Conservation (phyloP, 2,113 vertebrate genomes). For the Actenoides lindsayi region DNA sequence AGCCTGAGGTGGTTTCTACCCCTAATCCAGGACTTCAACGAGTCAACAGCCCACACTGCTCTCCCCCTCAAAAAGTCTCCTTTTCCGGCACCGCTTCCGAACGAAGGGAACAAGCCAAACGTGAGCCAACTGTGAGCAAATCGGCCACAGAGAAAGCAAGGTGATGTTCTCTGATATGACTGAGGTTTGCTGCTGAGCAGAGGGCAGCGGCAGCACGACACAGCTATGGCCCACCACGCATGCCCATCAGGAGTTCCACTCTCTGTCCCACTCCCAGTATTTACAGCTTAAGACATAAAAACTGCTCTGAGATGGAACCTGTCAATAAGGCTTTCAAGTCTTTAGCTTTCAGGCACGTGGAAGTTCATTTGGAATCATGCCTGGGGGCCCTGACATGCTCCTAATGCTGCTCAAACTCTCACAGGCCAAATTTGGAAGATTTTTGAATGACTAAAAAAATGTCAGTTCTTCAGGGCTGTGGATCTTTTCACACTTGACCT, state of each 20-base stretch:
- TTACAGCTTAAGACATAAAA: background rate
- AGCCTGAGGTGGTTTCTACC: background rate
- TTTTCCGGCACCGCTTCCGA: background rate
- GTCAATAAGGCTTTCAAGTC: background rate
- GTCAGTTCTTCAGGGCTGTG: background rate
- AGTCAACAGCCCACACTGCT: background rate
- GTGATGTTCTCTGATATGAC: background rate
- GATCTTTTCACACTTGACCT: background rate
- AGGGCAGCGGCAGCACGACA: background rate
- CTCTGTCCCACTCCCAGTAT: background rate
- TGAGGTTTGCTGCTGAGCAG: background rate
- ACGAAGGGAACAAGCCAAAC: background rate
- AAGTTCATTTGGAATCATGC: background rate
- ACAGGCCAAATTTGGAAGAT: background rate
- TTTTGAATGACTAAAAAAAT: background rate
- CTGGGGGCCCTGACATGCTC: background rate
- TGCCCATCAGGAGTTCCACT: background rate
- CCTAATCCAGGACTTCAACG: background rate
- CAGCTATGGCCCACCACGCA: background rate
- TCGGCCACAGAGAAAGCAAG: background rate
- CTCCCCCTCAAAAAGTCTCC: fast-evolving
- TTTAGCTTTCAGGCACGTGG: background rate
- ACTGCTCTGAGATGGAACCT: background rate
- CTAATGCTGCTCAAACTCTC: background rate
- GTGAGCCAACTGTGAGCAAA: background rate